These are phyloP conservation scores for Heliconius melpomene DNA, from an alignment of 1,140 invertebrate species.

Conservation along the genomic window DNA sequence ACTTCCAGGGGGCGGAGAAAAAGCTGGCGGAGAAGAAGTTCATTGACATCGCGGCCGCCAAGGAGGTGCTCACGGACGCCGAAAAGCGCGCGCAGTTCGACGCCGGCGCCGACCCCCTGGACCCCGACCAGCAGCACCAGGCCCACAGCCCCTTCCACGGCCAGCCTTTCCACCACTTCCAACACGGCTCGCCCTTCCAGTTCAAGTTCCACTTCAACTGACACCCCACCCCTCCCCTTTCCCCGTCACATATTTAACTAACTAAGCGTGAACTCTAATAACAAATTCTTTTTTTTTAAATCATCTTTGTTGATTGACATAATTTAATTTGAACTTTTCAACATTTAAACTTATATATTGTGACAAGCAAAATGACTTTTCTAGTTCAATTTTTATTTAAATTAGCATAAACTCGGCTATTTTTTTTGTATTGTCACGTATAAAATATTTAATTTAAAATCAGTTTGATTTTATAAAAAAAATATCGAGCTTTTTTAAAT, in stretches of 20 bases:
- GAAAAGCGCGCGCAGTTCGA: constrained; percentile 97
- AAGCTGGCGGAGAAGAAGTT: constrained; percentile 98
- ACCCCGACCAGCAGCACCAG: constrained; percentile 89
- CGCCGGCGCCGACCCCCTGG: constrained; percentile 97
- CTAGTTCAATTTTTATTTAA: no score
- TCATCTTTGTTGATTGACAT: no score
- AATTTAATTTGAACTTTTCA: no score
- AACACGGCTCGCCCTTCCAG: constrained; percentile 92
- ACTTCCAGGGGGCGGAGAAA: constrained; percentile 95
- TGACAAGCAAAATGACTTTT: no score
- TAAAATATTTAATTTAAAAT: no score
- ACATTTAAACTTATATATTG: no score
- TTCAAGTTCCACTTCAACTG: constrained; percentile 98
- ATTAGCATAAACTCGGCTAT: no score
- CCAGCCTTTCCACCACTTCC: constrained; percentile 95
- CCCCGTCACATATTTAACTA: no score
- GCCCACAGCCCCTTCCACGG: constrained; percentile 79
- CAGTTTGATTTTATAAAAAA: no score
- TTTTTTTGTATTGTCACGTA: no score
- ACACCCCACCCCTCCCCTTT: background rate
- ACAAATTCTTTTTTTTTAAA: no score
- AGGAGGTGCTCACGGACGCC: constrained; percentile 94
- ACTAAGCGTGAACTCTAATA: no score
- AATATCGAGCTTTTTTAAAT: background rate
- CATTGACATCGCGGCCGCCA: constrained; percentile 99